Evolutionary conservation across 2,113 vertebrate species (phyloP).

Genomic region (Quiscalus mexicanus): DNA sequence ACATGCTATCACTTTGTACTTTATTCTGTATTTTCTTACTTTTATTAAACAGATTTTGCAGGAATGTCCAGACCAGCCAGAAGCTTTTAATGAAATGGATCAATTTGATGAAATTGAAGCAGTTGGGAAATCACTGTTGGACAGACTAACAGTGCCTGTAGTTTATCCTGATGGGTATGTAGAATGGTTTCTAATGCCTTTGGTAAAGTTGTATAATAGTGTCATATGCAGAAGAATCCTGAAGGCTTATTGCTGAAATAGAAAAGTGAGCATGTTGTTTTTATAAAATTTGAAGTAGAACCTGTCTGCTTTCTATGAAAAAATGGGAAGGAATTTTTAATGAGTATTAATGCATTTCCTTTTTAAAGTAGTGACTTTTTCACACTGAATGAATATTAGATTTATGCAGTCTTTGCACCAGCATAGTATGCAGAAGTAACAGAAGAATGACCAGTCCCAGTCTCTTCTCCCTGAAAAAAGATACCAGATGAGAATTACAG

Average conservation of each 20-base stretch:
- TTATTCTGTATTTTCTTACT: background rate
- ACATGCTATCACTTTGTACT: background rate
- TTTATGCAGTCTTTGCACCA: background rate
- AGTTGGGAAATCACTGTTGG: constrained; percentile 91
- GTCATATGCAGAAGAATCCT: background rate
- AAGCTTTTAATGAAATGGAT: constrained; percentile 80
- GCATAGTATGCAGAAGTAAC: background rate
- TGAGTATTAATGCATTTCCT: background rate
- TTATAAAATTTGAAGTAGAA: background rate
- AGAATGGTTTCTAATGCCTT: background rate
- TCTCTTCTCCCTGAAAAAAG: background rate
- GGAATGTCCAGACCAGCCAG: constrained; percentile 82
- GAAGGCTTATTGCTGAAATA: background rate
- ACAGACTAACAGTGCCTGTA: constrained; percentile 91
- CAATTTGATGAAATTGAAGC: constrained; percentile 91
- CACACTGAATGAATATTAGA: background rate
- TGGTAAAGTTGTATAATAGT: background rate
- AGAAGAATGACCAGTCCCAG: background rate
- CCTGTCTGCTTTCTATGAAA: background rate
- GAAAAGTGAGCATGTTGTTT: background rate
- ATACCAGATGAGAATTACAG: background rate
- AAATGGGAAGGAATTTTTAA: background rate
- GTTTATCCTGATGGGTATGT: constrained; percentile 96
- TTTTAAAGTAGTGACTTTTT: background rate
- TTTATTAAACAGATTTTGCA: constrained; percentile 83